A percentile compares a stretch with the other conserved stretches of the same genome.
These are phyloP conservation scores for Hystrix cristata DNA, from an alignment of 2,113 vertebrate genomes.

Conservation along the genomic window DNA sequence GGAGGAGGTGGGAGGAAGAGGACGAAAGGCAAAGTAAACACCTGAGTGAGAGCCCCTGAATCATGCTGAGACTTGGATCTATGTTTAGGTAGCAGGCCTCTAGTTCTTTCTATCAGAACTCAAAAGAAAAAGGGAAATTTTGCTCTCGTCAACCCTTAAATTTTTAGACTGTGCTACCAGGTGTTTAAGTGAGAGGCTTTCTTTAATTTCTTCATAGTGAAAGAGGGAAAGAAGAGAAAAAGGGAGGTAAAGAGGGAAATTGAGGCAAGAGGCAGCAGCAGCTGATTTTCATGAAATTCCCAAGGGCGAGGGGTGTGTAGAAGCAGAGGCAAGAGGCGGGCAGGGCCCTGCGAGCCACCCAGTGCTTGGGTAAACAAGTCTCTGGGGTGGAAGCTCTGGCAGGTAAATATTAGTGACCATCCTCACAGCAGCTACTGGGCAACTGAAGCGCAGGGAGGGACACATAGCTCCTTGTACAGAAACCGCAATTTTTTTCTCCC, in stretches of 20 bases:
- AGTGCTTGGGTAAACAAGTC: constrained; percentile 50
- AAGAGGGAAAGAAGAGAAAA: neutral
- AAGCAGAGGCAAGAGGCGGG: neutral
- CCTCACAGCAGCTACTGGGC: neutral
- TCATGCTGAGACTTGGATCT: neutral
- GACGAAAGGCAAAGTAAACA: no score
- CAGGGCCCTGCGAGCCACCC: neutral
- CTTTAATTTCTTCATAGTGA: neutral
- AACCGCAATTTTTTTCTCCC: neutral
- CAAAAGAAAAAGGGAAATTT: neutral
- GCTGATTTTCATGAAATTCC: neutral
- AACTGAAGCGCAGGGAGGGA: neutral
- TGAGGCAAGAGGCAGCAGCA: neutral
- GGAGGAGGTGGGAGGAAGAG: neutral
- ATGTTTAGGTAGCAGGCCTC: neutral
- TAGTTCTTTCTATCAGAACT: neutral
- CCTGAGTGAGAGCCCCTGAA: neutral
- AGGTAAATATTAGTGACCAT: constrained; percentile 53
- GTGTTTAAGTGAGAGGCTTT: neutral
- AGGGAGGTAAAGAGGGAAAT: constrained; percentile 18
- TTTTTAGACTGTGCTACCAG: neutral
- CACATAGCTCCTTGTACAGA: constrained; percentile 61
- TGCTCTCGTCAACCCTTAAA: neutral
- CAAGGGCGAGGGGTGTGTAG: neutral
- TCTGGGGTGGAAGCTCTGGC: constrained; percentile 2